Percentiles rank a stretch among this genome's conserved stretches.
Evolutionary conservation across 2,888 invertebrate species (phyloP).

Genomic region (Cosmorhoe ocellata): DNA sequence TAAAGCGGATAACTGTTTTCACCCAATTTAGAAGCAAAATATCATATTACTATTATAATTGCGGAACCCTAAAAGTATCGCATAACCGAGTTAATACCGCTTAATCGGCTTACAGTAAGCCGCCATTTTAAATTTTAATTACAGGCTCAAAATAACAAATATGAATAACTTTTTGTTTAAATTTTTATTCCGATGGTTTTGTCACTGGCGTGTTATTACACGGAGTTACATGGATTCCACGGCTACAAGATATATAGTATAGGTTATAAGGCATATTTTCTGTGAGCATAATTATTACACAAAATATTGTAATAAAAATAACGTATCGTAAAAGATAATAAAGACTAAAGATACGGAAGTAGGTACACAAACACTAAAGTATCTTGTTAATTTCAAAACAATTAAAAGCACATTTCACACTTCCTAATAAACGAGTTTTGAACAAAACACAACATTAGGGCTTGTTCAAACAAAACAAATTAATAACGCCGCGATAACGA

Average conservation of each 20-base stretch:
- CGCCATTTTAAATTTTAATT: slow-evolving; percentile 13
- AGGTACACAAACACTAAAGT: neutral
- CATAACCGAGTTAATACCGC: slow-evolving; percentile 16
- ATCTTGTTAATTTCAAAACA: slow-evolving; percentile 8
- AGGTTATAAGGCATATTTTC: too few relatives aligned
- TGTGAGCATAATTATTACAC: too few relatives aligned
- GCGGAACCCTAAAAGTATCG: slow-evolving; percentile 21
- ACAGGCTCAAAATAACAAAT: slow-evolving; percentile 14
- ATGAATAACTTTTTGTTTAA: neutral
- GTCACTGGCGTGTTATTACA: too few relatives aligned
- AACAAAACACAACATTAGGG: slow-evolving; percentile 13
- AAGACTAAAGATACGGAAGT: too few relatives aligned
- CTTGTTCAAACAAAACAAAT: slow-evolving; percentile 8
- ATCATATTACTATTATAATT: slow-evolving; percentile 14
- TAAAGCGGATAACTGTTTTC: neutral
- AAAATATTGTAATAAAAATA: too few relatives aligned
- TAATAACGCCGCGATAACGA: slow-evolving; percentile 6
- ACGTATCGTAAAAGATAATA: too few relatives aligned
- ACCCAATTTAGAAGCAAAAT: slow-evolving; percentile 2
- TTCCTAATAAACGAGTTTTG: slow-evolving; percentile 17
- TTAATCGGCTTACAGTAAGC: slow-evolving; percentile 22
- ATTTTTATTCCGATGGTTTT: neutral
- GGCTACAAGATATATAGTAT: too few relatives aligned
- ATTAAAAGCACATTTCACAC: slow-evolving; percentile 10
- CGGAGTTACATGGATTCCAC: too few relatives aligned